Evolutionary conservation across 2,888 invertebrate species (phyloP).

Genomic region (Pollenia amentaria): DNA sequence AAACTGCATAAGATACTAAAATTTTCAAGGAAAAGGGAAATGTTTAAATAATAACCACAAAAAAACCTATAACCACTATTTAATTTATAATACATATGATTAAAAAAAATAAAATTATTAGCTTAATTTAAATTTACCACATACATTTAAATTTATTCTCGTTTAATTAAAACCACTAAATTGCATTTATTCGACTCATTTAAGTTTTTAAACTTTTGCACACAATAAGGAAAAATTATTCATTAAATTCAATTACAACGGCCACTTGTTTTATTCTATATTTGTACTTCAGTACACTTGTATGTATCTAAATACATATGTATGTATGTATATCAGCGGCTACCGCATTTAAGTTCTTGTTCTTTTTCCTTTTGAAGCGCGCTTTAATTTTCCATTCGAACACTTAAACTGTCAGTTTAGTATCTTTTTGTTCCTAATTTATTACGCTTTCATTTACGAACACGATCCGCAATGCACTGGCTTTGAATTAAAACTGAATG

Average conservation of each 20-base stretch:
- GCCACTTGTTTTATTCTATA: conserved; percentile 53
- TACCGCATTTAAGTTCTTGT: conserved; percentile 6
- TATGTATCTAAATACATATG: background rate
- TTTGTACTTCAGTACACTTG: conserved; percentile 7
- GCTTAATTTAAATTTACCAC: conserved; percentile 26
- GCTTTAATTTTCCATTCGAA: conserved; percentile 49
- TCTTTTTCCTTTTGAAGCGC: conserved; percentile 40
- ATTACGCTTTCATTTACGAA: conserved; percentile 25
- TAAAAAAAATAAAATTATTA: background rate
- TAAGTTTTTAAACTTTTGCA: conserved; percentile 33
- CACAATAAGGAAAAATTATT: conserved; percentile 35
- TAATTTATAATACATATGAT: background rate
- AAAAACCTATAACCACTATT: background rate
- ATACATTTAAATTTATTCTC: conserved; percentile 32
- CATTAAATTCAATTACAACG: conserved; percentile 71
- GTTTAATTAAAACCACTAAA: conserved; percentile 39
- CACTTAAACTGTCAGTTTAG: conserved; percentile 36
- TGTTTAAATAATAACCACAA: background rate
- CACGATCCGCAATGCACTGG: conserved; percentile 77
- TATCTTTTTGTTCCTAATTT: background rate
- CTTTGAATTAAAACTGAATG: conserved; percentile 76
- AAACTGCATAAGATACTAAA: background rate
- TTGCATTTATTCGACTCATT: conserved; percentile 56
- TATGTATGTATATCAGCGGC: background rate
- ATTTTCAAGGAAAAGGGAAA: conserved; percentile 21